Base-by-base conservation (phyloP, 2,797 vertebrate species). In the Pteronotus mesoamericanus region DNA sequence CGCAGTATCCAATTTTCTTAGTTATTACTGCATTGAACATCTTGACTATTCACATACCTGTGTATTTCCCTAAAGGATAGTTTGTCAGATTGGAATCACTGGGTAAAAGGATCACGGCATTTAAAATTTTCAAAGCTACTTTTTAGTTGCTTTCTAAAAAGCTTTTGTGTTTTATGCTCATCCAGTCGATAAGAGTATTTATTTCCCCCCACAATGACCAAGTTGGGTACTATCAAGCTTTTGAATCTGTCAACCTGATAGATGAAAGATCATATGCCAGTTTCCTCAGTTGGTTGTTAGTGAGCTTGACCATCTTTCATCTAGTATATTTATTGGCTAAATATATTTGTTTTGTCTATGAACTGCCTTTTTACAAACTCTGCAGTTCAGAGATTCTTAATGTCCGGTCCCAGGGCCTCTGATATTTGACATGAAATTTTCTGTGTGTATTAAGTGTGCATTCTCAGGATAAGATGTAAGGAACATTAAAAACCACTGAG, bases 71-170 rank as follows among this genome's bases (percentile, higher is more conserved):
- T 66, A 71, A 85, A 77, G 59, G 44, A 64, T 21, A 44, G 72
- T 95, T 90, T 95, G 71, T 79, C 74, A 79, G 18, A 55, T n/a
- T 88, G 32, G 82, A 74, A 87, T 90, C 51, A 74, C 34, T 44
- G 64, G 18, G 37, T 75, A 69, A 66, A 94, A 94, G n/a, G 24
- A 92, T 18, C 44, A 39, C 59, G 19, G 19, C 48, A 48, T 75
- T 89, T 86, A 86, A 89, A 69, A n/a, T 72, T 82, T 32, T 86
- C 48, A 88, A 79, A 88, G 37, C 48, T 78, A 57, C 26, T 59
- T 32, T 53, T 57, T n/a, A 39, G 5, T 77, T 34, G 7, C 75
- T 55, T 32, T 75, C 68, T 87, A 85, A 92, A 92, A 89, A 42
- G 18, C 82, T 71, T 18, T 85, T 69, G 21, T 21, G 46, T 59